Base-by-base conservation (phyloP, 2,797 vertebrate species). In the Brachyrhaphis roseni region DNA sequence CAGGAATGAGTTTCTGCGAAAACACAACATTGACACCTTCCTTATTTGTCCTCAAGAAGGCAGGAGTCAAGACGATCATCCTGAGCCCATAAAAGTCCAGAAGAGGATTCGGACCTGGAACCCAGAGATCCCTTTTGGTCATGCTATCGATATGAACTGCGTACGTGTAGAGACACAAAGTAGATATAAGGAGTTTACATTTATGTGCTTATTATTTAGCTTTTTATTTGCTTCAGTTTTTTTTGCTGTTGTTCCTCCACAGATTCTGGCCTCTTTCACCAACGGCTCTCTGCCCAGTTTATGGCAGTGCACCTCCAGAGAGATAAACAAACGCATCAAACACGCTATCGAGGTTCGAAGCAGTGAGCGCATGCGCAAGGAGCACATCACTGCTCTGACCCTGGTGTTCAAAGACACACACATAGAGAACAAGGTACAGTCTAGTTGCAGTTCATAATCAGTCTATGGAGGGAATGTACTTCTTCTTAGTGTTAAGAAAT, bases 21-120 rank as follows among this genome's bases (percentile, higher is more conserved):
- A 97, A 85, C 97, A 99, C 86, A 98, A 98, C 81, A 99, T 99
- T 31, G 98, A 99, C 92, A 98, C 98, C 8, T 99, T 97, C 86
- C 95, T 99, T 86, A 98, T 99, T 90, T 97, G 97, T 90, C 96
- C 97, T 68, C 95, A 96, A 0, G 96, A 97, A 68, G 95, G 97
- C 26, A 95, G 53, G 77, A 93, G 0, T 86, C 93, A 91, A 82
- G 86, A 76, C 79, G 93, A 74, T 90, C 93, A 91, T 87, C 86
- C 0, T 72, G 91, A 90, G 85, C 94, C 41, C 88, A 94, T 0
- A 93, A 98, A 95, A 96, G 92, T 0, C 93, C 88, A 41, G 26
- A 93, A 92, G 84, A 90, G 64, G 0, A 88, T 72, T 70, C 89
- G 71, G 31, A 96, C 96, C 1, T 98, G 97, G 97, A 96, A 94